A percentile compares a stretch with the other conserved stretches of the same genome.
phyloP scores from a whole-genome alignment of 2,113 vertebrate genomes.

The Mesitornis unicolor region DNA sequence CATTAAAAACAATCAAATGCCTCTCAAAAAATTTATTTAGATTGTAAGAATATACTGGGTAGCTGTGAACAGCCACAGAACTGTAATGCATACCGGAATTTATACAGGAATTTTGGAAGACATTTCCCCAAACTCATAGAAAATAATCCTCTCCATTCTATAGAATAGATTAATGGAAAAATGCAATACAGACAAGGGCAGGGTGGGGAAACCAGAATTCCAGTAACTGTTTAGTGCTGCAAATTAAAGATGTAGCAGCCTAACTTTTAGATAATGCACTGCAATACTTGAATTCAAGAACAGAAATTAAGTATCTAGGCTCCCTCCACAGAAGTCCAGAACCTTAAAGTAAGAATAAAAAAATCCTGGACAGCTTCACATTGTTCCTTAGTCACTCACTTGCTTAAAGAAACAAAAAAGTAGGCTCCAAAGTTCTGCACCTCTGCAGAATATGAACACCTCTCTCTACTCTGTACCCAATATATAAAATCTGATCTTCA shows the following conservation, averaged over 20 bases:
- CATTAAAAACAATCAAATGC: background rate
- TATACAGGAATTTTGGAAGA: background rate
- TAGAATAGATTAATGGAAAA: background rate
- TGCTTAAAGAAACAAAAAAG: background rate
- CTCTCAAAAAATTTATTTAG: background rate
- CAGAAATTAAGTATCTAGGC: background rate
- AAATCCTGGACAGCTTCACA: background rate
- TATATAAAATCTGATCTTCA: background rate
- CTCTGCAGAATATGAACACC: background rate
- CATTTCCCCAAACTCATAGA: background rate
- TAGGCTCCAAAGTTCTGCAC: background rate
- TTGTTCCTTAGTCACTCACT: background rate
- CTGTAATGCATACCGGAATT: background rate
- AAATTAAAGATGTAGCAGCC: background rate
- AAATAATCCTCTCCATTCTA: background rate
- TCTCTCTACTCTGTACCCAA: background rate
- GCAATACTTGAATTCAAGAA: background rate
- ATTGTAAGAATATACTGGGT: background rate
- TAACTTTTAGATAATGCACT: background rate
- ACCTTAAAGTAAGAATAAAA: background rate
- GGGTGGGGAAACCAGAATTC: background rate
- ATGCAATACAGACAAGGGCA: background rate
- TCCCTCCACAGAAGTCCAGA: background rate
- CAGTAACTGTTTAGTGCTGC: background rate
- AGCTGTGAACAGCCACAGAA: background rate